These are phyloP conservation scores for Hydropsyche tenuis DNA, from an alignment of 1,140 invertebrate species.

Conservation along the genomic window DNA sequence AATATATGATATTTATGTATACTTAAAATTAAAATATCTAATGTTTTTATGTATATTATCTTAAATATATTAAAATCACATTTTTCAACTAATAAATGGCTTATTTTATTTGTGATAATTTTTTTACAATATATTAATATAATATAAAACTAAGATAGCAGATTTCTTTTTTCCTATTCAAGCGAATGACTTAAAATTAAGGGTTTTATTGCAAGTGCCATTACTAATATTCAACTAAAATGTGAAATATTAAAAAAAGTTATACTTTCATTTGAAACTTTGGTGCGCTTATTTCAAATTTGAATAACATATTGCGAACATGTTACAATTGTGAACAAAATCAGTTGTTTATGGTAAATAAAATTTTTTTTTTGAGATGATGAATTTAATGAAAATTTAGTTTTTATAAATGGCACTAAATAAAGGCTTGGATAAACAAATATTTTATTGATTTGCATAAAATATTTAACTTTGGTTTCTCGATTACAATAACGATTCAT, in stretches of 20 bases:
- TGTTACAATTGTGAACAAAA: neutral
- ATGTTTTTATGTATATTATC: neutral
- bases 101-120: neutral
- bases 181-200: constrained; percentile 12
- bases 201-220: constrained; percentile 15
- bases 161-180: neutral
- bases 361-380: neutral
- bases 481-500: too few relatives aligned
- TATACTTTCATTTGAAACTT: neutral
- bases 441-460: too few relatives aligned
- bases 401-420: neutral
- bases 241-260: neutral
- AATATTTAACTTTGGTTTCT: too few relatives aligned
- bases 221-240: neutral
- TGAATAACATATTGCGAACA: neutral
- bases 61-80: constrained; percentile 11
- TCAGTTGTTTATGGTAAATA: neutral
- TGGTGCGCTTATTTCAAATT: neutral
- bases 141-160: neutral
- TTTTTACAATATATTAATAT: neutral
- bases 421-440: too few relatives aligned
- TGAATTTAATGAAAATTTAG: neutral
- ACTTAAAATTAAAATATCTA: constrained; percentile 1
- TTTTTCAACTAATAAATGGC: constrained; percentile 6
- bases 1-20: constrained; percentile 1